Evolutionary conservation across 2,797 vertebrate species (phyloP).

Genomic region (Oryzias sinensis): DNA sequence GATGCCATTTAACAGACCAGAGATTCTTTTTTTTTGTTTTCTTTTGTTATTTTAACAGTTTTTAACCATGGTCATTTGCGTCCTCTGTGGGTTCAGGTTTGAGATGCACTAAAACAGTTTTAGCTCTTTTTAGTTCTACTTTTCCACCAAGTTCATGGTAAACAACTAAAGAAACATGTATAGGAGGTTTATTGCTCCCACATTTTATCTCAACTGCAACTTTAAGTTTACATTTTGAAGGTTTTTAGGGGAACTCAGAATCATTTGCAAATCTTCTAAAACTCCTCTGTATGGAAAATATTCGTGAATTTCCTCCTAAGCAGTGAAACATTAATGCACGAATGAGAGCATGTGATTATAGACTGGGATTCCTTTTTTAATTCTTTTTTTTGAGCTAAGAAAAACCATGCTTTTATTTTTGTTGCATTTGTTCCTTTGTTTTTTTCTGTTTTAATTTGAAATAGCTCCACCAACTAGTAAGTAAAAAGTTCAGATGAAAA

Average conservation of each 20-base stretch:
- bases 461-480: conserved; percentile 26
- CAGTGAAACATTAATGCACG: conserved; percentile 16
- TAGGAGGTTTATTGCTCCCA: conserved; percentile 3
- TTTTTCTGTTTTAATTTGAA: conserved; percentile 4
- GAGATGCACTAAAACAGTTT: conserved; percentile 9
- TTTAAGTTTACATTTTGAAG: conserved; percentile 15
- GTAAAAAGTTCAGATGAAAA: conserved; percentile 22
- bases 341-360: too few species aligned
- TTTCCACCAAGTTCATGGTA: background rate
- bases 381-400: too few species aligned
- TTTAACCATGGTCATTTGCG: background rate
- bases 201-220: conserved; percentile 10
- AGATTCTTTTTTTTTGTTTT: background rate
- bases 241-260: conserved; percentile 10
- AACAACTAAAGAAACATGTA: background rate
- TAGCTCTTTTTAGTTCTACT: conserved; percentile 14
- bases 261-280: conserved; percentile 9
- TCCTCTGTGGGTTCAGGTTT: conserved; percentile 2
- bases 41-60: background rate
- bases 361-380: too few species aligned
- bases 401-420: background rate
- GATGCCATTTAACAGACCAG: background rate
- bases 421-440: background rate
- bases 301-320: background rate
- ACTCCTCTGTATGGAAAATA: conserved; percentile 10